Evolutionary conservation across 1,140 invertebrate genomes (phyloP), one percentile per base, ranked within the genome.

Genomic region (Archegozetes longisetosus): DNA sequence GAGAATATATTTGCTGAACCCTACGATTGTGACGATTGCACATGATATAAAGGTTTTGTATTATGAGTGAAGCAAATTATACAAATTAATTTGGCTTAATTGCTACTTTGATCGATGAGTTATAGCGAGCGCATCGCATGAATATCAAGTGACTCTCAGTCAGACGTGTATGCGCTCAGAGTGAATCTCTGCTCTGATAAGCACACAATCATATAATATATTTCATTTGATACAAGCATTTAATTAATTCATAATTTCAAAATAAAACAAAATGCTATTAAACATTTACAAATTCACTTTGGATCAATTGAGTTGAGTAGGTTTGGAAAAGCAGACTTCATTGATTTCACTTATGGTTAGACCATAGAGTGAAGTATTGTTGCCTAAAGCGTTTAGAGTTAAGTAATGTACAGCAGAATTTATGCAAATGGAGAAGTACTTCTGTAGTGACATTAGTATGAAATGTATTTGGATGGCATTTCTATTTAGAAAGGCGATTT

Each of bases 1-100:
- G 55, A 20, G 27, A 62, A 62, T 29, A 62, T 20, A 29, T 62
- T 62, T 17, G 47, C 32, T 4, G 61, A 17, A 22, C 56, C 48
- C 61, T 62, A 24, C 2, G 24, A 20, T 9, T 22, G 49, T 4
- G 49, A 12, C 20, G 6, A 20, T 24, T 12, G 49, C 20, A 12
- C 49, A 6, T 20, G 9, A 51, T 24, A 51, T 6, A 51, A 24
- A 22, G 4, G n/a, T 22, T 22, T 9, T 9, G 9, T 52, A 52
- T 23, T 52, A 52, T 23, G 50, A 25, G 12, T 52, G 1, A 52
- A 23, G 50, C 20, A 52, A 20, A 52, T 52, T 25, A 52, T 13
- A 23, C 14, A n/a, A 20, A 52, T 52, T 25, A 52, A 52, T 52
- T 25, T 52, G 50, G 17, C 17, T 25, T 52, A 25, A 52, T 20